Evolutionary conservation across 2,797 vertebrate species (phyloP).

Genomic region (Emydoidea blandingii): DNA sequence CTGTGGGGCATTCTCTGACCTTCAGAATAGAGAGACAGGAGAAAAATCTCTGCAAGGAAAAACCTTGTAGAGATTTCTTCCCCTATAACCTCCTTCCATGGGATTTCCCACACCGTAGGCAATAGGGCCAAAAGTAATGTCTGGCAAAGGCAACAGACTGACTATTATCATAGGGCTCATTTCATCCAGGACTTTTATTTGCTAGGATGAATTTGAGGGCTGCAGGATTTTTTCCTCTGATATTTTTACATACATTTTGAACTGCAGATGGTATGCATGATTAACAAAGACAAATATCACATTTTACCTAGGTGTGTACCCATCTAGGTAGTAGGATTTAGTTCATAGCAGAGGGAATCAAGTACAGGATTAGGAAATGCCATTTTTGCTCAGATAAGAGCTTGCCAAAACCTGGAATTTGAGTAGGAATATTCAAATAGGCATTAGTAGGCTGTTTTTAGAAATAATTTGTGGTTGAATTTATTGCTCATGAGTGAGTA

Average conservation of each 20-base stretch:
- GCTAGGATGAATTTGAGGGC: not conserved
- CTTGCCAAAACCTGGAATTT: slow-evolving; percentile 47
- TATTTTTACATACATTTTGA: slow-evolving; percentile 29
- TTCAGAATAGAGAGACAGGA: not conserved
- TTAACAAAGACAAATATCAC: slow-evolving; percentile 64
- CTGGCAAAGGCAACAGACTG: not conserved
- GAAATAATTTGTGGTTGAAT: not conserved
- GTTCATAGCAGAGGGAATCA: slow-evolving; percentile 46
- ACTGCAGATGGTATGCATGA: slow-evolving; percentile 31
- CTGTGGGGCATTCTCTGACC: rapidly evolving
- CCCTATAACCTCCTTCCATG: not conserved
- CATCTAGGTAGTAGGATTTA: slow-evolving; percentile 53
- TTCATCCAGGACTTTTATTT: slow-evolving; percentile 44
- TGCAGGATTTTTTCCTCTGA: not conserved
- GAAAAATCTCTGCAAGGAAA: not conserved
- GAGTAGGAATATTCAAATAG: slow-evolving; percentile 52
- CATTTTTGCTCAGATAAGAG: slow-evolving; percentile 62
- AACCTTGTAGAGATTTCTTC: not conserved
- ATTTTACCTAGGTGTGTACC: slow-evolving; percentile 54
- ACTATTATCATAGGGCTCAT: not conserved
- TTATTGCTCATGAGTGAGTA: slow-evolving; percentile 16
- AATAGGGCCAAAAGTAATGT: too few species aligned
- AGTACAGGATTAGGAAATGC: slow-evolving; percentile 59
- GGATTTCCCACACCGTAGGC: not conserved
- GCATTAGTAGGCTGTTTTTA: slow-evolving; percentile 22